These are phyloP conservation scores for Bradypus variegatus DNA, from an alignment of 2,797 vertebrate genomes.

Conservation along the genomic window DNA sequence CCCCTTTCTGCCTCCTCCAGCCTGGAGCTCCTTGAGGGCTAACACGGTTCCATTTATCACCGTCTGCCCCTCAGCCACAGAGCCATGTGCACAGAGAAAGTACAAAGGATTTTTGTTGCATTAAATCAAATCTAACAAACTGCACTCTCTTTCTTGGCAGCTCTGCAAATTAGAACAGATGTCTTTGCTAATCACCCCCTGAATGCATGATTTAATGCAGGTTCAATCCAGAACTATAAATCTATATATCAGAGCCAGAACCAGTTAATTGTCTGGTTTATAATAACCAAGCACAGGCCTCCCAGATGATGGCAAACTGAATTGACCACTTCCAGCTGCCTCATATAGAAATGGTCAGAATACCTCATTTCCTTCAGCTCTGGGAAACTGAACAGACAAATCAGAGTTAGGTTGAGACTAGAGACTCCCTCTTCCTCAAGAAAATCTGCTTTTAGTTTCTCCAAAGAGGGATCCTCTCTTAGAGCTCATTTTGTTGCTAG, in stretches of 20 bases:
- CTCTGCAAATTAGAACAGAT: not conserved
- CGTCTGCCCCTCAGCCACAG: fast-evolving
- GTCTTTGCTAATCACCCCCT: not conserved
- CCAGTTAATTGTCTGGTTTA: not conserved
- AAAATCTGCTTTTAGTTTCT: not conserved
- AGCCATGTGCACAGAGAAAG: not conserved
- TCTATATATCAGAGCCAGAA: not conserved
- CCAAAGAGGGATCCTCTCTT: not conserved
- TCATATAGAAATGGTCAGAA: slow-evolving; percentile 26
- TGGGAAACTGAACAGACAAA: slow-evolving; percentile 56
- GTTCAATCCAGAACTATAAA: not conserved
- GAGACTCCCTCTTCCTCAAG: not conserved
- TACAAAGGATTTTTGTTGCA: not conserved
- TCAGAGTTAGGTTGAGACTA: not conserved
- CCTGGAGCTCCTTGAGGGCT: not conserved
- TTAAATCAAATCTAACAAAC: slow-evolving; percentile 7
- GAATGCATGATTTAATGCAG: not conserved
- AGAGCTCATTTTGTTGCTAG: not conserved
- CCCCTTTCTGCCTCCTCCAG: not conserved
- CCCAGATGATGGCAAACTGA: not conserved
- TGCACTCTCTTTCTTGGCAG: not conserved
- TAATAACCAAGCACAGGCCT: not conserved
- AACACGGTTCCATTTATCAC: not conserved
- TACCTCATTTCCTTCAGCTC: slow-evolving; percentile 54
- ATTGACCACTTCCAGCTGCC: not conserved